These are phyloP conservation scores for Gymnosoma rotundatum DNA, from an alignment of 2,888 invertebrate genomes.

Conservation along the genomic window DNA sequence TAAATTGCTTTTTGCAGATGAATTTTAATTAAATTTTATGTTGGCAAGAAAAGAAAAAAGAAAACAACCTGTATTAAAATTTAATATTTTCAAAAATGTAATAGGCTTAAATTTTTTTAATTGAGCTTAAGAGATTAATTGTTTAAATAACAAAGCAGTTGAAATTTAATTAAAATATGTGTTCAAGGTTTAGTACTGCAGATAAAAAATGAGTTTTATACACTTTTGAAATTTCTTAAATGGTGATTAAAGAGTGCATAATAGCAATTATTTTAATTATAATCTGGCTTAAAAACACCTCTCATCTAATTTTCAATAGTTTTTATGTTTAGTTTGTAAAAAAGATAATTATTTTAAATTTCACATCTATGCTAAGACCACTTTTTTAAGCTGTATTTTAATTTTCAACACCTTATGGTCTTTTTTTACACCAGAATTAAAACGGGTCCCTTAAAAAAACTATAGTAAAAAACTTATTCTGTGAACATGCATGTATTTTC, in stretches of 20 bases:
- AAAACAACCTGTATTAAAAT: neutral
- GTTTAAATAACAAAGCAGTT: neutral
- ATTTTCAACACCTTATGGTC: constrained; percentile 35
- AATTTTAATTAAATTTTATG: constrained; percentile 30
- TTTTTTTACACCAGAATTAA: constrained; percentile 16
- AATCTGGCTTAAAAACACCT: no score
- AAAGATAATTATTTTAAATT: neutral
- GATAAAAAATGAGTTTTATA: no score
- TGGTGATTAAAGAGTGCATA: no score
- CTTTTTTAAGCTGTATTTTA: constrained; percentile 7
- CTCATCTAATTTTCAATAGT: neutral
- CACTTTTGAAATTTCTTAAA: no score
- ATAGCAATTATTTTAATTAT: no score
- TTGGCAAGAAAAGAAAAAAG: neutral
- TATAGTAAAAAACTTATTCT: neutral
- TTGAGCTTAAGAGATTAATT: neutral
- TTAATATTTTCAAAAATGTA: neutral
- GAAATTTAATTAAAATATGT: neutral
- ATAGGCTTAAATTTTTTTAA: neutral
- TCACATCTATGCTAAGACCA: no score
- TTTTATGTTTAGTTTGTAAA: neutral
- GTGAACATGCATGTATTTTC: neutral
- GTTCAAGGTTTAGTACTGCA: no score
- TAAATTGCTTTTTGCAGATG: constrained; percentile 4
- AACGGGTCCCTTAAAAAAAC: neutral